Evolutionary conservation across 2,113 vertebrate genomes (phyloP).

Genomic region (Tetrao urogallus): DNA sequence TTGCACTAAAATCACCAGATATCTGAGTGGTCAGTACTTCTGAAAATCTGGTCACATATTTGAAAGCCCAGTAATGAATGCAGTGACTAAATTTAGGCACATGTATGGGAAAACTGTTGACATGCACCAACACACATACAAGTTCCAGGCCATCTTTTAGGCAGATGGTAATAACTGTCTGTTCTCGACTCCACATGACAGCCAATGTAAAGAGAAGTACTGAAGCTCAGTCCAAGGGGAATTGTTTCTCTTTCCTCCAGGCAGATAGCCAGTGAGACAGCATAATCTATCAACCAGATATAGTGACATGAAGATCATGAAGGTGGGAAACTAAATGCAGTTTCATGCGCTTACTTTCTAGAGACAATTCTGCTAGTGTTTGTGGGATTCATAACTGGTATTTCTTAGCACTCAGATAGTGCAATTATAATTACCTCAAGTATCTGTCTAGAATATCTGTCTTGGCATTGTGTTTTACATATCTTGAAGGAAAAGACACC

Average conservation of each 20-base stretch:
- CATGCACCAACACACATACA: neutral
- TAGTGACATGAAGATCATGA: neutral
- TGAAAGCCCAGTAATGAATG: slow-evolving; percentile 35
- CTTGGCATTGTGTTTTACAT: neutral
- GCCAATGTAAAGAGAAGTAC: slow-evolving; percentile 16
- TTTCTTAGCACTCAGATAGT: slow-evolving; percentile 1
- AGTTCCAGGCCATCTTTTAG: neutral
- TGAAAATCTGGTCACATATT: slow-evolving; percentile 6
- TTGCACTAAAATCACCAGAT: slow-evolving; percentile 33
- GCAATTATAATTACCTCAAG: neutral
- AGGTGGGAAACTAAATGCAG: neutral
- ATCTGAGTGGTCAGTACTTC: slow-evolving; percentile 47
- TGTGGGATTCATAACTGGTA: neutral
- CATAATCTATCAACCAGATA: neutral
- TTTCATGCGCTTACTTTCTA: neutral
- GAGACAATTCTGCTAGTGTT: neutral
- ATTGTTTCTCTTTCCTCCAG: slow-evolving; percentile 26
- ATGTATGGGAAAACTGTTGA: slow-evolving; percentile 19
- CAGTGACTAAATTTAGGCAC: slow-evolving; percentile 40
- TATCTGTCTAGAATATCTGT: neutral
- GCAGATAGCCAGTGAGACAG: slow-evolving; percentile 13
- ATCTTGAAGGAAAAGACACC: neutral
- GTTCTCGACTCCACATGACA: slow-evolving; percentile 29
- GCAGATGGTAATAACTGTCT: neutral
- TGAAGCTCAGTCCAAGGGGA: slow-evolving; percentile 1